Conservation (phyloP, 2,888 invertebrate species). For the Lumbricus terrestris region DNA sequence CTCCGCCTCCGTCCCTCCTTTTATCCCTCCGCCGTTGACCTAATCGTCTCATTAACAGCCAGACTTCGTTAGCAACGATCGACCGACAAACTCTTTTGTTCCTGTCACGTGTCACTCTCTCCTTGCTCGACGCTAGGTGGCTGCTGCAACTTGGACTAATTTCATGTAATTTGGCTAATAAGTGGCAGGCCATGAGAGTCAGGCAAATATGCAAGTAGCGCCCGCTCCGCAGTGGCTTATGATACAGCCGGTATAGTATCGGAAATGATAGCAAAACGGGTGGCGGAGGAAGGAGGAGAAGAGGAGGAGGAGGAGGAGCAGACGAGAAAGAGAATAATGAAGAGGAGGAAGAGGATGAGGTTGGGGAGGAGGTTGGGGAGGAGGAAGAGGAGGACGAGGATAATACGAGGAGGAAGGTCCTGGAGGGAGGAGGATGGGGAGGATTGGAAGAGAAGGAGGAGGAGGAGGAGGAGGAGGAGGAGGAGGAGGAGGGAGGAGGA, state of each 20-base stretch:
- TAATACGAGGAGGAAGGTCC: no score
- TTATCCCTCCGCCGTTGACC: background rate
- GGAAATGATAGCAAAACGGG: background rate
- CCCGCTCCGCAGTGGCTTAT: background rate
- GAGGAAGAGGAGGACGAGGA: no score
- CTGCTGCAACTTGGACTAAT: background rate
- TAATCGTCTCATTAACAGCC: constrained; percentile 3
- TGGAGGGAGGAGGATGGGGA: no score
- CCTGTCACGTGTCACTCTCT: constrained; percentile 14
- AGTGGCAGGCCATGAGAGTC: background rate
- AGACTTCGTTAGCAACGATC: background rate
- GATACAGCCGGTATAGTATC: background rate
- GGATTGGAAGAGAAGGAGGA: no score
- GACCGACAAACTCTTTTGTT: background rate
- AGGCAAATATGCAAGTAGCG: background rate
- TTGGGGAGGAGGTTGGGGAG: no score
- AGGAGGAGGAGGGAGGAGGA: no score
- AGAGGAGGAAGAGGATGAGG: no score
- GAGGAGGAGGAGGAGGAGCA: background rate
- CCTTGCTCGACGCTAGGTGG: background rate
- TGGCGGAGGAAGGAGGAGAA: background rate
- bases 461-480: no score
- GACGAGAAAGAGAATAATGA: no score
- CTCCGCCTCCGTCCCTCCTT: background rate
- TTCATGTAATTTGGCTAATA: background rate